A percentile compares a stretch with the other conserved stretches of the same genome.
phyloP scores from a whole-genome alignment of 1,140 invertebrate species.

The Hypothenemus hampei region DNA sequence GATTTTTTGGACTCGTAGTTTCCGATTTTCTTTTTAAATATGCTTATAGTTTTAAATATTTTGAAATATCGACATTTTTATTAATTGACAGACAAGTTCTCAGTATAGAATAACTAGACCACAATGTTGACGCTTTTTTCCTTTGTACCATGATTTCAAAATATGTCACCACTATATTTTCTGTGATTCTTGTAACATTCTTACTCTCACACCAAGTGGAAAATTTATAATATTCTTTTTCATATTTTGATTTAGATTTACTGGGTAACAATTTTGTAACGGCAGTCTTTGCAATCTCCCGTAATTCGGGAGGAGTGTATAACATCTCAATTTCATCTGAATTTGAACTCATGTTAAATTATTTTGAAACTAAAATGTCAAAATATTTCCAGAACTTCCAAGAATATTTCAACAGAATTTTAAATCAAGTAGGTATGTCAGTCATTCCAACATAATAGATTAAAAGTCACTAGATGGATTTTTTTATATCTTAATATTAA shows the following conservation, averaged over 20 bases:
- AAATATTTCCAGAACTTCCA: too few species aligned
- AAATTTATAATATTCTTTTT: slow-evolving; percentile 23
- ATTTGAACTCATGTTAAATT: too few species aligned
- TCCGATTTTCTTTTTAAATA: slow-evolving; percentile 21
- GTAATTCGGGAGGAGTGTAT: too few species aligned
- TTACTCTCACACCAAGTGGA: slow-evolving; percentile 19
- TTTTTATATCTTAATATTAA: too few species aligned
- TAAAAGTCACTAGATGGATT: too few species aligned
- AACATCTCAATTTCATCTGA: too few species aligned
- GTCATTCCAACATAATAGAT: too few species aligned
- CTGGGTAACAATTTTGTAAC: too few species aligned
- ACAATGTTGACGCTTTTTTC: slow-evolving; percentile 32
- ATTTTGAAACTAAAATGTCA: too few species aligned
- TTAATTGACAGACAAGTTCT: slow-evolving; percentile 23
- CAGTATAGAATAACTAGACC: slow-evolving; percentile 36
- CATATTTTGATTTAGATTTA: slow-evolving; percentile 24
- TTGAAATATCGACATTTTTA: slow-evolving; percentile 28
- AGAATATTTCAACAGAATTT: too few species aligned
- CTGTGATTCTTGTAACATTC: slow-evolving; percentile 32
- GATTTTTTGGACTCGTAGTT: slow-evolving; percentile 30
- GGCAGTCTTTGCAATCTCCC: too few species aligned
- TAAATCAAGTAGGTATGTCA: too few species aligned
- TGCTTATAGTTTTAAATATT: slow-evolving; percentile 10
- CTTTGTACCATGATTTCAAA: slow-evolving; percentile 31
- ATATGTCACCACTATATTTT: slow-evolving; percentile 35